Base-by-base conservation (phyloP, 1,140 invertebrate genomes). In the Reticulitermes speratus region DNA sequence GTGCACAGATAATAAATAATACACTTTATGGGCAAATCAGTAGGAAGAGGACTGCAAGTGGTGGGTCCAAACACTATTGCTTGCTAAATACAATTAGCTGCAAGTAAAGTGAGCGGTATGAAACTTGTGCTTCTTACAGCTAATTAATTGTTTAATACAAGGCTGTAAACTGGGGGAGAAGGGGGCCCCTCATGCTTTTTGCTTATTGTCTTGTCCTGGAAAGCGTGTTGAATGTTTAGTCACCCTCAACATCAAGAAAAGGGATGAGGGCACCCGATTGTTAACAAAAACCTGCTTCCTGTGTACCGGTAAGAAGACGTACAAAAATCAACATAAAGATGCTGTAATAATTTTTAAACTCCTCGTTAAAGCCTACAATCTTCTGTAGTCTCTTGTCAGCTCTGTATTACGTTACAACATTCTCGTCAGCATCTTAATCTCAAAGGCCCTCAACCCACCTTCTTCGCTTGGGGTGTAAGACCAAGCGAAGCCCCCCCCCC, bases 71-170 rank as follows among this genome's bases (percentile, higher is more conserved):
- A 55, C 65, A 75, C 65, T 75, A 16, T 8, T 14, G n/a, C 65
- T 75, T 30, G 14, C 25, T 30, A 16, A 75, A 8, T 75, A 16
- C 14, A 75, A 75, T 75, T n/a, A 75, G 25, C 65, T 75, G 3
- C 65, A 30, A 5, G 25, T 8, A 75, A 30, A 30, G 59, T 65
- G 14, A n/a, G 25, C 65, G n/a, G n/a, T 30, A 55, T 14, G 19
- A 16, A 19, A 55, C 0, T 14, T 6, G 52, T 5, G 16, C 52
- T 55, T 30, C 14, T 75, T 25, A 30, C 2, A 30, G 65, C n/a
- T 75, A 75, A 75, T 75, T 30, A 75, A 75, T 75, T 30, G 65
- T 30, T 75, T 75, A n/a, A 75, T 75, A 30, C n/a, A 75, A 75
- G 65, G n/a, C 25, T 75, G 65, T 75, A 75, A 75, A 75, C n/a